Evolutionary conservation across 1,140 invertebrate species (phyloP).

Genomic region (Euglossa dilemma): DNA sequence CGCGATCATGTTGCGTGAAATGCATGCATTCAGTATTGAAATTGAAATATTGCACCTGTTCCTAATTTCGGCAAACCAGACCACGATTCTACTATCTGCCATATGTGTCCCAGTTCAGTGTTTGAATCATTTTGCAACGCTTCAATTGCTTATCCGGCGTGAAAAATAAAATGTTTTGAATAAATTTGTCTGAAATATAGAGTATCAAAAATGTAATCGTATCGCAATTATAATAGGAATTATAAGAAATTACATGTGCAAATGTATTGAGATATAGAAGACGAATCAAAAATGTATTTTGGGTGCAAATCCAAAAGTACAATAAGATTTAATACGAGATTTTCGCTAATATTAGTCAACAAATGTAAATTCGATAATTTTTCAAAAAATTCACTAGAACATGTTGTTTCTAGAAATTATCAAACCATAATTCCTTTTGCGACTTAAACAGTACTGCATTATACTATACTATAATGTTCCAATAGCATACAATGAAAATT

Average conservation of each 20-base stretch:
- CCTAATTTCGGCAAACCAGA: constrained; percentile 16
- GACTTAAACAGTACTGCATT: too few relatives aligned
- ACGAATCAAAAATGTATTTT: background rate
- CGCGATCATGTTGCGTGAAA: background rate
- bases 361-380: too few relatives aligned
- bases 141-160: background rate
- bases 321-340: too few relatives aligned
- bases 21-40: background rate
- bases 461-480: too few relatives aligned
- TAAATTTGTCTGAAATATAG: background rate
- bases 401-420: too few relatives aligned
- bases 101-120: background rate
- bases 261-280: background rate
- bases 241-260: background rate
- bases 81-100: background rate
- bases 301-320: too few relatives aligned
- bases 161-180: background rate
- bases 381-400: too few relatives aligned
- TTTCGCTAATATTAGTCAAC: background rate
- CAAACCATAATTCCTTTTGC: too few relatives aligned
- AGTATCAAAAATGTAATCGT: background rate
- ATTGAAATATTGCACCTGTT: constrained; percentile 15
- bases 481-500: too few relatives aligned
- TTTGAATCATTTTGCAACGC: background rate
- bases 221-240: background rate